phyloP scores from a whole-genome alignment of 2,113 vertebrate species.

The Triplophysa rosa region DNA sequence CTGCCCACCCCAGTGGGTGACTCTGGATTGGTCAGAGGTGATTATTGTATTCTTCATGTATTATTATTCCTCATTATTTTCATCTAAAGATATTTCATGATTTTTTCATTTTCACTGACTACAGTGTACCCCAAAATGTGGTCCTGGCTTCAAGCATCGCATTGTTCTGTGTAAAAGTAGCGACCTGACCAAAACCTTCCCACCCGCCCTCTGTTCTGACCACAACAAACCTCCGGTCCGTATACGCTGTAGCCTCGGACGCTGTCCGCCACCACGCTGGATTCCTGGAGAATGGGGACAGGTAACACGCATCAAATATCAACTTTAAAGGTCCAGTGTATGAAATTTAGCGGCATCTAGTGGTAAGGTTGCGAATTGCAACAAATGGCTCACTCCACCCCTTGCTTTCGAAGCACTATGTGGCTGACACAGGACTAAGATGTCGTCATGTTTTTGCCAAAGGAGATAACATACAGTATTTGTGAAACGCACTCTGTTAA shows the following conservation, averaged over 20 bases:
- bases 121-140: conserved; percentile 93
- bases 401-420: too few relatives aligned
- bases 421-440: too few relatives aligned
- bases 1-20: conserved; percentile 94
- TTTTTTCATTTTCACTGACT: background rate
- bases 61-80: background rate
- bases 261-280: conserved; percentile 95
- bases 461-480: too few relatives aligned
- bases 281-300: conserved; percentile 96
- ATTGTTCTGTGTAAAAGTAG: conserved; percentile 96
- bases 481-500: too few relatives aligned
- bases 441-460: too few relatives aligned
- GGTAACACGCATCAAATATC: conserved; percentile 68
- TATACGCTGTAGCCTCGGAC: conserved; percentile 89
- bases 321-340: too few relatives aligned
- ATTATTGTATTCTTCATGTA: conserved; percentile 28
- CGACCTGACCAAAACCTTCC: conserved; percentile 91
- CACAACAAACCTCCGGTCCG: conserved; percentile 89
- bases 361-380: too few relatives aligned
- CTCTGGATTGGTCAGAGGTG: conserved; percentile 98
- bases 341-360: too few relatives aligned
- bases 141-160: conserved; percentile 94
- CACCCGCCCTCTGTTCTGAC: conserved; percentile 82
- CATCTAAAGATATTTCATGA: background rate
- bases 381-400: too few relatives aligned